A percentile compares a stretch with the other conserved stretches of the same genome.
Conservation (phyloP, 2,797 vertebrate species). For the Luscinia luscinia region DNA sequence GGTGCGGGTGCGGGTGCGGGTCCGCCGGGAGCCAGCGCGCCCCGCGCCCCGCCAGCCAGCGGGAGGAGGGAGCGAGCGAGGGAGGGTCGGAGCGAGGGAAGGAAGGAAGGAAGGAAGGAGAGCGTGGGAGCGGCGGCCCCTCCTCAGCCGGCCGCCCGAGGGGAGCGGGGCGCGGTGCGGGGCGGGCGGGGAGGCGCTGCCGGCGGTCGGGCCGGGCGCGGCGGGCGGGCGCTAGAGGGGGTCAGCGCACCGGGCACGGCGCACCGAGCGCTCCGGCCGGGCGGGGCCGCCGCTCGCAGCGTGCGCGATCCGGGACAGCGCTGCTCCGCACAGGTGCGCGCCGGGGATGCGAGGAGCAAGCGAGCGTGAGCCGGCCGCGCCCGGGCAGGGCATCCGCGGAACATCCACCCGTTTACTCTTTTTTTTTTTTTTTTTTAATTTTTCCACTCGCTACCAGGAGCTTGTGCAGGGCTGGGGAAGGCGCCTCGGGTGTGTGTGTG, state of each 20-base stretch:
- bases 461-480: background rate
- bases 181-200: background rate
- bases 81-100: background rate
- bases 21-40: background rate
- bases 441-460: background rate
- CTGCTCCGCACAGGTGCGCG: accelerated
- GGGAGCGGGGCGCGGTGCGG: background rate
- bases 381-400: background rate
- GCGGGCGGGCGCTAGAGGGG: slow-evolving; percentile 74
- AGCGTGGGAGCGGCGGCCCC: background rate
- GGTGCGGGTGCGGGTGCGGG: background rate
- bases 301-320: too few species aligned
- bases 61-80: background rate
- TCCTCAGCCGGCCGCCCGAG: background rate
- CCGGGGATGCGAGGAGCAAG: accelerated
- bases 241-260: slow-evolving; percentile 62
- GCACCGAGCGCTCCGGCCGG: background rate
- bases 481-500: background rate
- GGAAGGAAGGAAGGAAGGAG: background rate
- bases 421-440: too few species aligned
- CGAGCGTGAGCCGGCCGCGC: background rate
- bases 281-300: background rate
- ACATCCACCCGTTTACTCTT: background rate
- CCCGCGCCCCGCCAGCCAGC: background rate
- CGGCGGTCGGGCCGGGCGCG: background rate